Evolutionary conservation across 2,113 vertebrate species (phyloP), one percentile per base, ranked within the genome.

Genomic region (Melanostigma gelatinosum): DNA sequence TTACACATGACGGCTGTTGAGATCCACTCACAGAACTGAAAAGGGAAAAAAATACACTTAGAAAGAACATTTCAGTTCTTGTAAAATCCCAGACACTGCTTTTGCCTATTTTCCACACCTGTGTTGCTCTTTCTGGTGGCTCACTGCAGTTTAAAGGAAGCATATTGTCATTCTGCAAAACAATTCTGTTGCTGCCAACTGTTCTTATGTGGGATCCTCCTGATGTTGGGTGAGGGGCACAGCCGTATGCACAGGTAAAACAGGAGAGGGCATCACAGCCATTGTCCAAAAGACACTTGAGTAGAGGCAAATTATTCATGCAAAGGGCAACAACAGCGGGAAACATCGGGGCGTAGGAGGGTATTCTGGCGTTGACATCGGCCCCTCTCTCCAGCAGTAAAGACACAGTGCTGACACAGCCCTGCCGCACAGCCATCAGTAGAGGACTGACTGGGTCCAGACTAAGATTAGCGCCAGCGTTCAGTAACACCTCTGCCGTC

Each of bases 21-120:
- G 83, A 99, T 93, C 95, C 97, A 96, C 89, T 97, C 97, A 80
- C 98, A 99, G 90, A 99, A 99, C 98, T 99, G 71, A n/a, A 70
- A 89, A 42, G 73, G 50, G 88, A 79, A 67, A 27, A n/a, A 42
- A 46, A 76, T 61, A 66, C 4, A 60, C 29, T 4, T 55, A 54
- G 8, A 74, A 34, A 36, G 4, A 60, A 3, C 54, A 62, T 67
- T 67, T 66, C 44, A 48, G 6, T n/a, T 24, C 38, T 1, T 55
- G 8, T 46, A 2, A 66, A 74, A 64, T 62, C 0, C 0, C 0
- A 44, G 8, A 22, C 1, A 69, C 1, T 29, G 24, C 55, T 61
- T 46, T 46, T 40, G 42, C 8, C 40, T 36, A 4, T 76, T 78
- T 16, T 60, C 61, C 74, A 29, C 64, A 94, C 94, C 94, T 94